Evolutionary conservation across 1,140 invertebrate genomes (phyloP), one percentile per base, ranked within the genome.

Genomic region (Apolygus lucorum): DNA sequence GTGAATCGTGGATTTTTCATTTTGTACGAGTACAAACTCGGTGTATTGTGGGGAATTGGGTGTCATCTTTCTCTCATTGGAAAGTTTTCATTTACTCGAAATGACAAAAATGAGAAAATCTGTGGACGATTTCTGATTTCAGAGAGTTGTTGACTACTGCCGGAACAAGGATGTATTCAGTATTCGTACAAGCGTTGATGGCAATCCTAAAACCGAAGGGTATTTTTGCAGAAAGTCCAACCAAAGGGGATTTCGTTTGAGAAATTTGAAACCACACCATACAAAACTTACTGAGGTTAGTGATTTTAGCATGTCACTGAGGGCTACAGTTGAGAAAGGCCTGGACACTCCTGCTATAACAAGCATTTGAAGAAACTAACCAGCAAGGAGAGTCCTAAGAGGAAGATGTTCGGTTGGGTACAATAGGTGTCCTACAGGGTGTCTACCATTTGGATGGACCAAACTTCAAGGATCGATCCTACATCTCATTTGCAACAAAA

Each of bases 81-180:
- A 42, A 42, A 8, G 4, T 42, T 42, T 4, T 17, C 4, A 42
- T 17, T 42, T 8, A 42, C 34, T 17, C 34, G 17, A 42, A 17
- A 17, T 8, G 17, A 42, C 34, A 4, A 42, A 8, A 42, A 42
- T 42, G 4, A 8, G 4, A 17, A 42, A 42, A 4, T 42, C 17
- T 17, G 34, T 42, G 34, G 4, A 8, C 17, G 4, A 8, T 42
- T 4, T 42, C 34, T 42, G 4, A 42, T 42, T 42, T 42, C 66
- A 81, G 79, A 81, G 81, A 27, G 71, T 78, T 4, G 74, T 75
- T 42, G 72, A 78, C 34, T 27, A 63, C 0, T 83, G 82, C 59
- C 73, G 82, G 26, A 82, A 82, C 73, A 82, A 82, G 69, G 80
- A 82, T 74, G 80, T 82, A 69, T 82, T 81, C 73, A 79, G 75